Base-by-base conservation (phyloP, 1,140 invertebrate species). In the Pectinophora gossypiella region DNA sequence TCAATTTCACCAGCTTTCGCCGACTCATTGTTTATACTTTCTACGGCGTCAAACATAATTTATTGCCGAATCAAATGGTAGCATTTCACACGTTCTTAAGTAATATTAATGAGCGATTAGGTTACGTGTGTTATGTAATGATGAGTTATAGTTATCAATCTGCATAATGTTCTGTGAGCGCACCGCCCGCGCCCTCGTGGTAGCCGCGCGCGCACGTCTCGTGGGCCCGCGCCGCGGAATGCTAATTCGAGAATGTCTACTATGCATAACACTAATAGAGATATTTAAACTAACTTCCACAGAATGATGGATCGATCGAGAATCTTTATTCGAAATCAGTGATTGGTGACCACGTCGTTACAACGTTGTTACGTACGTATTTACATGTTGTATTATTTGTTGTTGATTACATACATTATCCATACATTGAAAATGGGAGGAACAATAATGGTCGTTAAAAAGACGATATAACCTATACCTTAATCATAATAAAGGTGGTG, bases 1-100 rank as follows among this genome's bases (percentile, higher is more conserved):
- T 86, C 83, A 86, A 86, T 85, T 85, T 86, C 83, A 74, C 83
- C 62, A 74, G 72, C 81, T 86, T 86, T 86, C 83, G 78, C 79
- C 57, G 42, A 18, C 58, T 78, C 83, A 86, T 85, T 86, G 79
- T 86, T 86, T 85, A 77, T 78, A 85, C 81, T 86, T 85, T 86
- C 83, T 86, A 85, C 73, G 71, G 60, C 64, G 67, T 63, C 43
- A 57, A 57, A 66, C 49, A 58, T n/a, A 61, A 58, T 58, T 66
- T 72, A 74, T 75, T 75, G 58, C 50, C 61, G 54, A 64, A 68
- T 71, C 68, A 64, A 77, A 76, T 74, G 63, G 68, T 70, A 72
- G 67, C 67, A 72, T 75, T 77, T 76, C 64, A 71, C 62, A 59
- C 62, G 61, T 72, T 73, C 68, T 64, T 77, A 57, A 68, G 56